phyloP scores from a whole-genome alignment of 2,888 invertebrate species.

The Hypena proboscidalis region DNA sequence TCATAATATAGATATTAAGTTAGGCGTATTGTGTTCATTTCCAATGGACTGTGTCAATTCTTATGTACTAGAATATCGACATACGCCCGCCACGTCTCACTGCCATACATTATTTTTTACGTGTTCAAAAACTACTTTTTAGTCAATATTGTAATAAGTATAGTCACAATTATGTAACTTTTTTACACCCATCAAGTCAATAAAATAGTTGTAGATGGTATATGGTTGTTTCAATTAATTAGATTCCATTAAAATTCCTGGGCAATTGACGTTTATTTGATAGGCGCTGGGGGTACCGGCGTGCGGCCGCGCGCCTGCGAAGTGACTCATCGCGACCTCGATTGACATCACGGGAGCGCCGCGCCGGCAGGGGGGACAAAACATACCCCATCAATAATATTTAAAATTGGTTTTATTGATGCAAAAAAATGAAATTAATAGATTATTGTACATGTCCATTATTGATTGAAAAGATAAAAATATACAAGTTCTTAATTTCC shows the following conservation, averaged over 20 bases:
- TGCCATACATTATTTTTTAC: constrained; percentile 63
- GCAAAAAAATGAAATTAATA: constrained; percentile 81
- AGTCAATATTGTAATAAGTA: constrained; percentile 53
- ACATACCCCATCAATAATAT: constrained; percentile 67
- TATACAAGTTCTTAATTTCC: constrained; percentile 82
- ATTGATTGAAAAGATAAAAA: constrained; percentile 83
- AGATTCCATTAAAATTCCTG: constrained; percentile 78
- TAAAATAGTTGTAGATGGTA: constrained; percentile 80
- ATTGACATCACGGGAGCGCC: constrained; percentile 48
- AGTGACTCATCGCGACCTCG: constrained; percentile 62
- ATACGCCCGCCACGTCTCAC: constrained; percentile 83
- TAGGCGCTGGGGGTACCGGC: constrained; percentile 57
- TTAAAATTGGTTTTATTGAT: constrained; percentile 85
- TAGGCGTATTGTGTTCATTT: constrained; percentile 75
- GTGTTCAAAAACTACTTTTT: constrained; percentile 54
- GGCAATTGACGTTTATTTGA: constrained; percentile 72
- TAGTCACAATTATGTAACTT: constrained; percentile 74
- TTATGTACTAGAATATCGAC: constrained; percentile 87
- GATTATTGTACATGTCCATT: constrained; percentile 83
- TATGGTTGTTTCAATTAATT: constrained; percentile 80
- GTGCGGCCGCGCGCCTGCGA: constrained; percentile 45
- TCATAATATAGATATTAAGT: constrained; percentile 50
- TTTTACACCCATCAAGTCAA: constrained; percentile 72
- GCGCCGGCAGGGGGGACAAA: constrained; percentile 49
- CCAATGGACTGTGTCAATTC: constrained; percentile 88